Percentiles rank a stretch among this genome's conserved stretches.
Conservation (phyloP, 2,113 vertebrate genomes). For the Excalfactoria chinensis region DNA sequence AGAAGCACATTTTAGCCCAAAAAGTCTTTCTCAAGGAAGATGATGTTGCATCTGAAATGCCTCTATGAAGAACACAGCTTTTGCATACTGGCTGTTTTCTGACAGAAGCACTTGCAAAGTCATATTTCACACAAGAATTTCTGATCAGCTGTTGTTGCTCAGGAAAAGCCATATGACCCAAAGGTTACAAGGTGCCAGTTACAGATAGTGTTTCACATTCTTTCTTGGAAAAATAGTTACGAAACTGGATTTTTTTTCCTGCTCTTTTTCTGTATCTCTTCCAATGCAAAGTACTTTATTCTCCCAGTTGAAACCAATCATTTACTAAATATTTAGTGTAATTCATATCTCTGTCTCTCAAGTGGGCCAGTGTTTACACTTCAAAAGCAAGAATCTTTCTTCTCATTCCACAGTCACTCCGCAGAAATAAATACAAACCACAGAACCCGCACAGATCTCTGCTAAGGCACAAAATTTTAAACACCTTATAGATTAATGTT, state of each 20-base stretch:
- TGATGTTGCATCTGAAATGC: neutral
- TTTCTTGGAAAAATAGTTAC: conserved; percentile 65
- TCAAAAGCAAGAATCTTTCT: conserved; percentile 28
- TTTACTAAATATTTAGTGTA: conserved; percentile 63
- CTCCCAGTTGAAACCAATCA: conserved; percentile 46
- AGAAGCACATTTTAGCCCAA: neutral
- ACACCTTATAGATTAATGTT: conserved; percentile 50
- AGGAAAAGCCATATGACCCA: conserved; percentile 37
- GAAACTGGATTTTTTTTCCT: conserved; percentile 43
- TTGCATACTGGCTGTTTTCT: neutral
- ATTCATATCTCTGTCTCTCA: conserved; percentile 24
- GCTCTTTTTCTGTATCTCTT: conserved; percentile 26
- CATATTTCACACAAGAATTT: conserved; percentile 3
- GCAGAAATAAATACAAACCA: conserved; percentile 40
- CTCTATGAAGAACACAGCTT: neutral
- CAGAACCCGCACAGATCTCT: conserved; percentile 49
- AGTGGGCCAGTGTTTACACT: conserved; percentile 30
- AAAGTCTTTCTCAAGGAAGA: neutral
- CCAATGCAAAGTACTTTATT: conserved; percentile 46
- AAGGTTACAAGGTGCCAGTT: conserved; percentile 61
- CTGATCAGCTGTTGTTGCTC: neutral
- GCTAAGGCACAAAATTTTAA: conserved; percentile 19
- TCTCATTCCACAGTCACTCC: neutral
- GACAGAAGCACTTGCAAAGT: neutral
- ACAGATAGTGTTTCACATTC: conserved; percentile 63